These are phyloP conservation scores for Pseudorectes ferrugineus DNA, from an alignment of 2,113 vertebrate genomes.

Conservation along the genomic window DNA sequence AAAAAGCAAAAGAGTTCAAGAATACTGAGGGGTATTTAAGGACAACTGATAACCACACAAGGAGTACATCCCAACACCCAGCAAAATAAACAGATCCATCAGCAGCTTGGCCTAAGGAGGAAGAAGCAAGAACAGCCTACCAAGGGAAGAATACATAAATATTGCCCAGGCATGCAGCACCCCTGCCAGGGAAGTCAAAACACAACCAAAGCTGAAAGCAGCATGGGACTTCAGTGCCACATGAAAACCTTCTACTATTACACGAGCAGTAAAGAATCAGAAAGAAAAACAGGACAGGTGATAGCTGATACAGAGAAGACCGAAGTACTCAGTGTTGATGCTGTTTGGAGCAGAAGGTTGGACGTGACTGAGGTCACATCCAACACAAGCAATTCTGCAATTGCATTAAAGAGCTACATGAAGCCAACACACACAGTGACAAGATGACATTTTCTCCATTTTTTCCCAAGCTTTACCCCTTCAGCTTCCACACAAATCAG, in stretches of 20 bases:
- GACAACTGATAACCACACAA: neutral
- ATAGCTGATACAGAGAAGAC: neutral
- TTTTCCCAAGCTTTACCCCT: neutral
- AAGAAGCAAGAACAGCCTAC: neutral
- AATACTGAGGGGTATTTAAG: neutral
- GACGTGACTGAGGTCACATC: accelerated
- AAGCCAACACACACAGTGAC: neutral
- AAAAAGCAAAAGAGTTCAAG: neutral
- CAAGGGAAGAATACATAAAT: neutral
- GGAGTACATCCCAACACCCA: neutral
- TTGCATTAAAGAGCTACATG: neutral
- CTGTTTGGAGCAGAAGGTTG: neutral
- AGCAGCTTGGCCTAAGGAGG: neutral
- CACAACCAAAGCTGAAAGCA: neutral
- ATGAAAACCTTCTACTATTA: neutral
- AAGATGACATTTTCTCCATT: neutral
- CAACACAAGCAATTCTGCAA: neutral
- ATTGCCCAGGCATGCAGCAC: neutral
- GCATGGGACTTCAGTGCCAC: neutral
- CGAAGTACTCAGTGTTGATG: neutral
- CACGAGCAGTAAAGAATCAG: neutral
- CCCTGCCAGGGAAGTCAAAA: neutral
- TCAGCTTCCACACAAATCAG: neutral
- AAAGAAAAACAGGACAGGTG: neutral
- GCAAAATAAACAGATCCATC: neutral